These are phyloP conservation scores for Lerista edwardsae DNA, from an alignment of 2,797 vertebrate species.

Conservation along the genomic window DNA sequence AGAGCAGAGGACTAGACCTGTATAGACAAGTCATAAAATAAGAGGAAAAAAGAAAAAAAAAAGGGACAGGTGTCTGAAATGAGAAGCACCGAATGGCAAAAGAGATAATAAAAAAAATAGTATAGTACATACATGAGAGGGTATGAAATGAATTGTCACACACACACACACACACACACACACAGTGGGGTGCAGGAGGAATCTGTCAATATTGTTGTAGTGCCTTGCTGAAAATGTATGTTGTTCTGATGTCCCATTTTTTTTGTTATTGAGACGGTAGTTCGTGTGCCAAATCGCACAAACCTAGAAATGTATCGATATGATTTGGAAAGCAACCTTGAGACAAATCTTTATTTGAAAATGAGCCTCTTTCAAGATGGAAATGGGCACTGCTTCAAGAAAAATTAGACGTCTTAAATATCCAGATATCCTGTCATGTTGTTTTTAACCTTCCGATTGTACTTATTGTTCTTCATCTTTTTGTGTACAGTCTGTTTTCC, in stretches of 20 bases:
- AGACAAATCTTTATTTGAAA: constrained; percentile 53
- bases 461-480: constrained; percentile 58
- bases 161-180: not conserved
- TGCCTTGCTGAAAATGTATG: not conserved
- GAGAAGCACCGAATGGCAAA: not conserved
- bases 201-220: not conserved
- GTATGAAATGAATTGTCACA: not conserved
- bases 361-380: constrained; percentile 31
- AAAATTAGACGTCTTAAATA: constrained; percentile 62
- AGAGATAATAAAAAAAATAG: not conserved
- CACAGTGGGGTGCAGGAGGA: no score
- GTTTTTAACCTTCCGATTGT: constrained; percentile 58
- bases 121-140: not conserved
- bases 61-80: not conserved
- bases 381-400: constrained; percentile 31
- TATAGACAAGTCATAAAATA: constrained; percentile 1
- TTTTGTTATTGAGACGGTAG: not conserved
- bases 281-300: constrained; percentile 36
- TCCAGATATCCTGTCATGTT: constrained; percentile 54
- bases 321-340: constrained; percentile 29
- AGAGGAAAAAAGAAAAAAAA: not conserved
- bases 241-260: not conserved
- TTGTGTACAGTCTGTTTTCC: constrained; percentile 48
- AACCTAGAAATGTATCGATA: constrained; percentile 32
- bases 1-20: not conserved